phyloP scores from a whole-genome alignment of 2,113 vertebrate genomes.

The Vulpes vulpes region DNA sequence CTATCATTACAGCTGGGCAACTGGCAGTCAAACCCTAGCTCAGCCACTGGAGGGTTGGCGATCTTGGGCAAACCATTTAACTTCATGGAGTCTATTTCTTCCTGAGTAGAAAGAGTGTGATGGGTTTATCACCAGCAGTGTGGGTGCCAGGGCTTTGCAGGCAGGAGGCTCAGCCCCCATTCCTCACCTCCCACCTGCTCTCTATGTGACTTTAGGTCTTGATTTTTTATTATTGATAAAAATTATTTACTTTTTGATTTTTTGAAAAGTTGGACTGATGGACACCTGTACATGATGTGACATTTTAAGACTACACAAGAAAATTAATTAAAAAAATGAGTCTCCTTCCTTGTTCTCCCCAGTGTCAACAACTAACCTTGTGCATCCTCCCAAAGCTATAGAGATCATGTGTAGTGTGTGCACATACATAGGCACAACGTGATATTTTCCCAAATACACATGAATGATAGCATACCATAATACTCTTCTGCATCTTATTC shows the following conservation, averaged over 20 bases:
- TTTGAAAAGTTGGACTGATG: background rate
- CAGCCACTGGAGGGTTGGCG: background rate
- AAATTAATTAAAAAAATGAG: background rate
- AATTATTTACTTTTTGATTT: background rate
- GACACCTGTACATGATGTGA: background rate
- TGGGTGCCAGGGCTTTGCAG: too few relatives aligned
- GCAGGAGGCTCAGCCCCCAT: background rate
- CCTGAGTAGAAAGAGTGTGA: too few relatives aligned
- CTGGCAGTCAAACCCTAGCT: background rate
- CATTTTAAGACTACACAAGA: background rate
- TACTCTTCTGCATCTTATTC: background rate
- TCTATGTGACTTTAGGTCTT: background rate
- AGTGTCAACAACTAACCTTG: background rate
- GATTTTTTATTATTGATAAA: background rate
- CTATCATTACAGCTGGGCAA: background rate
- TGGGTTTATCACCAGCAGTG: rapidly evolving
- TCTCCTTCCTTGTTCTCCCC: background rate
- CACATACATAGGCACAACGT: background rate
- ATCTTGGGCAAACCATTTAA: background rate
- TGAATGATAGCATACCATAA: background rate
- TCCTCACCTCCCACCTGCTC: background rate
- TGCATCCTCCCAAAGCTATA: background rate
- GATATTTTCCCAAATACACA: background rate
- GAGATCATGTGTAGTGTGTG: background rate
- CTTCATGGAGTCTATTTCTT: background rate